Base-by-base conservation (phyloP, 1,140 invertebrate genomes). In the Bombyx mandarina region DNA sequence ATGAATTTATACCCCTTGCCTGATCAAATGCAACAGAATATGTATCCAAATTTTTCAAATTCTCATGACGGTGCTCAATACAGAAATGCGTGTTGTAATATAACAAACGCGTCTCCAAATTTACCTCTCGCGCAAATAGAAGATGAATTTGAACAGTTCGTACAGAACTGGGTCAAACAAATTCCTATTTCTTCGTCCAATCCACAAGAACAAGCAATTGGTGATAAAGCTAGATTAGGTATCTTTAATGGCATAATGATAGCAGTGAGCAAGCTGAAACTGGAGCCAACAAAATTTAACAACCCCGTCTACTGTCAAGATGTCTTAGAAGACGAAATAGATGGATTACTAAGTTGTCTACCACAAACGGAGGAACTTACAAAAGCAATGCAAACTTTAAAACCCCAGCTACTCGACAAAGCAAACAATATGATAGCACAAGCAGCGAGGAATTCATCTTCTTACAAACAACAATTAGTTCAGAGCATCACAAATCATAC, bases 281-380 rank as follows among this genome's bases (percentile, higher is more conserved):
- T 69, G 55, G 66, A 79, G 43, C 71, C 71, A 18, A 60, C 56
- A 7, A 71, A 59, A 42, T 71, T 68, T 49, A 54, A 57, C 6
- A 71, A 82, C 57, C 63, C 59, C 18, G 76, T 76, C 45, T 73
- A 74, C 47, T 77, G 69, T 52, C 69, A 77, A 67, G 79, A 82
- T 50, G 52, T 71, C 6, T 66, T 84, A 47, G 77, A 80, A 48
- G 69, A 79, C 26, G 77, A 77, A 61, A 56, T 82, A 44, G 76
- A 82, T 60, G 59, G 67, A 44, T 58, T 82, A 51, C 47, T 83
- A 10, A 55, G 63, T 54, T 62, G 54, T 18, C 52, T 83, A 54
- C 79, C 80, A 1, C 60, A 76, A 61, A 68, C 65, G 10, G 35
- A 54, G 10, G 73, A 79, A 43, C 49, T 83, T 9, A 35, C 54